Evolutionary conservation across 1,140 invertebrate genomes (phyloP).

Genomic region (Drosophila littoralis): DNA sequence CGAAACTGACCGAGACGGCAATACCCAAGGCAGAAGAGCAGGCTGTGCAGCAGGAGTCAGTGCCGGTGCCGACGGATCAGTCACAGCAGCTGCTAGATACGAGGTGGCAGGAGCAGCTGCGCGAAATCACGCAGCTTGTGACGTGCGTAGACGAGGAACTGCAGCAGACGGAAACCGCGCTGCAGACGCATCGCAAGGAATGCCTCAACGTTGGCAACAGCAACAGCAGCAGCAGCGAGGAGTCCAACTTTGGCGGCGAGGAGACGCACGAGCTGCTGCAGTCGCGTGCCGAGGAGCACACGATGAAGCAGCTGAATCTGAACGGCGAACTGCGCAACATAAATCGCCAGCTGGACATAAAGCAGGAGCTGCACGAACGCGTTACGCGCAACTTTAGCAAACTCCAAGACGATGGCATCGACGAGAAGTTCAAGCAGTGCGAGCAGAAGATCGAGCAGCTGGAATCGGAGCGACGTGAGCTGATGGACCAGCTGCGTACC

Average conservation of each 20-base stretch:
- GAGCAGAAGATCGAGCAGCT: slow-evolving; percentile 89
- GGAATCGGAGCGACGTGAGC: slow-evolving; percentile 90
- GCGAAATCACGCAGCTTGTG: slow-evolving; percentile 44
- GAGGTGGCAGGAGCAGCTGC: slow-evolving; percentile 15
- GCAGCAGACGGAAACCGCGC: slow-evolving; percentile 52
- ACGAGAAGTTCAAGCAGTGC: slow-evolving; percentile 87
- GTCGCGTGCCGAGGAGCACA: slow-evolving; percentile 59
- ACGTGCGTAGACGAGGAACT: slow-evolving; percentile 86
- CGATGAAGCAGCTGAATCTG: slow-evolving; percentile 82
- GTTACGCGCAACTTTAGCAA: slow-evolving; percentile 88
- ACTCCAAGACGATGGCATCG: slow-evolving; percentile 84
- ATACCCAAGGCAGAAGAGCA: slow-evolving; percentile 85
- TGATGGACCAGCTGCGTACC: slow-evolving; percentile 87
- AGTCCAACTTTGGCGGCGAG: slow-evolving; percentile 6
- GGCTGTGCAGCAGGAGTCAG: slow-evolving; percentile 86
- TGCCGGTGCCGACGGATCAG: slow-evolving; percentile 84
- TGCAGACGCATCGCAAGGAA: slow-evolving; percentile 48
- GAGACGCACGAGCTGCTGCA: slow-evolving; percentile 59
- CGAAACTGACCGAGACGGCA: slow-evolving; percentile 10
- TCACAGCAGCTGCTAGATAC: not conserved
- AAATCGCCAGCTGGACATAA: slow-evolving; percentile 90
- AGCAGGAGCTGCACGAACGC: slow-evolving; percentile 90
- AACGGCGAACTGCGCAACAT: slow-evolving; percentile 89
- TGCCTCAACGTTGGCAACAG: slow-evolving; percentile 21
- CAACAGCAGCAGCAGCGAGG: slow-evolving; percentile 9